A percentile compares a stretch with the other conserved stretches of the same genome.
Evolutionary conservation across 2,797 vertebrate genomes (phyloP).

Genomic region (Pelobates cultripes): DNA sequence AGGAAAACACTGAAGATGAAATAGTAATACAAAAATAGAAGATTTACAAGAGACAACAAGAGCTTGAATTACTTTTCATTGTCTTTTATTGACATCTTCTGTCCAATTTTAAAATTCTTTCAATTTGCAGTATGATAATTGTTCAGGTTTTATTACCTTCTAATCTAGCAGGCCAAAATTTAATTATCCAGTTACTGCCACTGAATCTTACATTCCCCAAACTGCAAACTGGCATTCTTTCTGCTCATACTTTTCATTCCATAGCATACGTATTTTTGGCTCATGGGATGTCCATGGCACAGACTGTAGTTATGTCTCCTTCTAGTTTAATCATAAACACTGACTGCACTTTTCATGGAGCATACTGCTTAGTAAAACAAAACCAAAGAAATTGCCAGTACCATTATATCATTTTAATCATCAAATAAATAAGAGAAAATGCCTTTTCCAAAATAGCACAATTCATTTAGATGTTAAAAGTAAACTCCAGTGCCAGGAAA

Average conservation of each 20-base stretch:
- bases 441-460: constrained; percentile 14
- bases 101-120: constrained; percentile 15
- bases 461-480: not conserved
- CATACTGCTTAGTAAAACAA: constrained; percentile 36
- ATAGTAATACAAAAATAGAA: not conserved
- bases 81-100: constrained; percentile 26
- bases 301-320: constrained; percentile 39
- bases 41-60: not conserved
- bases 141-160: constrained; percentile 28
- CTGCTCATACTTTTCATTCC: not conserved
- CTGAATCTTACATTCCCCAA: constrained; percentile 8
- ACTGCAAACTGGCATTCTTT: not conserved
- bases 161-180: constrained; percentile 52
- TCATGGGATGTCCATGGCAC: constrained; percentile 57
- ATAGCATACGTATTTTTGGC: constrained; percentile 49
- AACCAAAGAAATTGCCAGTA: constrained; percentile 18
- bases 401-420: constrained; percentile 36
- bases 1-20: not conserved
- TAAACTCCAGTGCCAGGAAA: no score
- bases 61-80: not conserved
- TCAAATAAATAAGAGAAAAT: constrained; percentile 33
- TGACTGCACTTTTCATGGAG: constrained; percentile 45
- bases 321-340: constrained; percentile 46
- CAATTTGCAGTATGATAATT: constrained; percentile 32
- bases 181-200: constrained; percentile 57